Conservation (phyloP, 2,888 invertebrate genomes). For the Mimumesa dahlbomi region DNA sequence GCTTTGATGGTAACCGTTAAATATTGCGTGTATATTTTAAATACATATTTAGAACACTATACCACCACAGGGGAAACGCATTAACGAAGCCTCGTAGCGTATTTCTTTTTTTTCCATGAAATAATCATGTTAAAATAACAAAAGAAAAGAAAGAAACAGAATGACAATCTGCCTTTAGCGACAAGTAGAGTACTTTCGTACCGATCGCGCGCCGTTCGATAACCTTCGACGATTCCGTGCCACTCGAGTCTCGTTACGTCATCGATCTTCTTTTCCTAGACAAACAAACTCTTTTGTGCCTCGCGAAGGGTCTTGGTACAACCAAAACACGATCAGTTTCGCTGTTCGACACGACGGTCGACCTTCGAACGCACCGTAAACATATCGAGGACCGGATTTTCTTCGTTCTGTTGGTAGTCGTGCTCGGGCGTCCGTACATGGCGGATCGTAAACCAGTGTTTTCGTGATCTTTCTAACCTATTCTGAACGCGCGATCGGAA, state of each 20-base stretch:
- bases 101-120: not conserved
- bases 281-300: no score
- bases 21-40: not conserved
- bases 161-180: not conserved
- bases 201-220: no score
- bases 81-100: not conserved
- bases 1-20: no score
- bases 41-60: not conserved
- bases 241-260: no score
- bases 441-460: slow-evolving; percentile 5
- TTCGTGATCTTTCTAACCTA: no score
- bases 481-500: no score
- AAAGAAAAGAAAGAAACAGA: not conserved
- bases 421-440: not conserved
- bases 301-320: no score
- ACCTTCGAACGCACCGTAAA: slow-evolving; percentile 33
- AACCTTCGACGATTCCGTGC: no score
- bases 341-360: not conserved
- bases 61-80: not conserved
- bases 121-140: not conserved
- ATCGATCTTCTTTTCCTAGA: no score
- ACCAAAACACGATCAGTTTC: no score
- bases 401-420: slow-evolving; percentile 13
- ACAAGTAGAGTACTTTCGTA: no score
- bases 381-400: slow-evolving; percentile 47